Base-by-base conservation (phyloP, 1,140 invertebrate genomes). In the Gryllus bimaculatus region DNA sequence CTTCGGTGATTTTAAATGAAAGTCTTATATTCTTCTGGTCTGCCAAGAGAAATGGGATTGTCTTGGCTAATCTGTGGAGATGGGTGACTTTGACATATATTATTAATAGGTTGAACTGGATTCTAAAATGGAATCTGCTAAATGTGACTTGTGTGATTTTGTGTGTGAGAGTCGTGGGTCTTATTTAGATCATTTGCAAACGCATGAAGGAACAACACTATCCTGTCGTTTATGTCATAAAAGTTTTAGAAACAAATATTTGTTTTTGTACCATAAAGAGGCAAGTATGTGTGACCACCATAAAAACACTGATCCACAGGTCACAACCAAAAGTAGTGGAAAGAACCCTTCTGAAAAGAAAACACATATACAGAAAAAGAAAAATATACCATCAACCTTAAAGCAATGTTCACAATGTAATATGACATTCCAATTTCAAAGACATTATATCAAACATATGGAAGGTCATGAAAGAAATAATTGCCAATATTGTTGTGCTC, bases 401-500 rank as follows among this genome's bases (percentile, higher is more conserved):
- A 66, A 66, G 54, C 48, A 77, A 18, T 85, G 85, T 20, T 81
- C 81, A 8, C 84, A 85, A 20, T 85, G 85, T 75, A 81, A 82
- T 20, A 84, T 85, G 84, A 85, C 83, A 21, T 86, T 86, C 20
- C 82, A 81, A 48, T 85, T 84, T 74, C 84, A 85, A 80, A 82
- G 85, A 39, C 84, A 86, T 47, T 83, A 85, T 47, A 83, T 86
- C 73, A 81, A 85, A 21, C 86, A 86, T 47, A 81, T 86, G 80
- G 84, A 86, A 77, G 85, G 85, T 15, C 86, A 86, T 78, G 84
- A 84, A 47, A 83, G 85, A 73, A 86, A 86, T 79, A 85, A 86
- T 79, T 86, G 86, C 75, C 80, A 84, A 39, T 83, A 85, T 73
- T 87, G 86, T 78, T 83, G 83, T 81, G 83, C 83, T 39, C 85